Evolutionary conservation across 2,113 vertebrate genomes (phyloP).

Genomic region (Neolamprologus cancellatus): DNA sequence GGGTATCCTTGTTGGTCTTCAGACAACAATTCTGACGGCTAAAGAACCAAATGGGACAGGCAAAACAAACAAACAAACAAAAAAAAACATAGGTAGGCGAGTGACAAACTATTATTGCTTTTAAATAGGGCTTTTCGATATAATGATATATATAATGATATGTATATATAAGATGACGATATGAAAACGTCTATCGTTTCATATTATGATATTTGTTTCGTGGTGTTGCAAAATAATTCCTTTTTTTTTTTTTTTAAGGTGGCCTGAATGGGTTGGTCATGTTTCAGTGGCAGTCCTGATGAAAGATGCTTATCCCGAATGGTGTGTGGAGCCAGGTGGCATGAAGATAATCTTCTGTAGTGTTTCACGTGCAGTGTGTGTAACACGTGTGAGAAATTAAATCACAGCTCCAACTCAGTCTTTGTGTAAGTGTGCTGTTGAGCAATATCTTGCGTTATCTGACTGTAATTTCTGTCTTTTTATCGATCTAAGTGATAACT

Average conservation of each 20-base stretch:
- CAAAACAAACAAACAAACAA: too few species aligned
- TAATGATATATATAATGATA: too few species aligned
- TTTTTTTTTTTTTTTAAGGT: neutral
- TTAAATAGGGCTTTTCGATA: neutral
- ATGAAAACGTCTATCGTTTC: neutral
- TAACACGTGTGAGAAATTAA: neutral
- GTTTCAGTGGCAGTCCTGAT: neutral
- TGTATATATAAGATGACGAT: neutral
- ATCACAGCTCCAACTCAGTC: neutral
- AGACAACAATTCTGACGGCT: too few species aligned
- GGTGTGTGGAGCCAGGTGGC: neutral
- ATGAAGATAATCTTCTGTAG: neutral
- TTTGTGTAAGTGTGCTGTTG: neutral
- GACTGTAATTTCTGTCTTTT: slow-evolving; percentile 12
- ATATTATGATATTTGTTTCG: neutral
- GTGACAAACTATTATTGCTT: neutral
- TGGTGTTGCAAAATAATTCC: neutral
- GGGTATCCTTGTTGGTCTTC: too few species aligned
- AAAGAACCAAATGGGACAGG: too few species aligned
- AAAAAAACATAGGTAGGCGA: neutral
- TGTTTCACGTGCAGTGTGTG: neutral
- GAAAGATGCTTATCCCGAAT: neutral
- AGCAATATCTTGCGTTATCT: neutral
- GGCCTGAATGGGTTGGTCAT: neutral
- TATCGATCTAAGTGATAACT: neutral